A percentile compares a stretch with the other conserved stretches of the same genome.
Evolutionary conservation across 2,113 vertebrate genomes (phyloP).

Genomic region (Eurystomus gularis): DNA sequence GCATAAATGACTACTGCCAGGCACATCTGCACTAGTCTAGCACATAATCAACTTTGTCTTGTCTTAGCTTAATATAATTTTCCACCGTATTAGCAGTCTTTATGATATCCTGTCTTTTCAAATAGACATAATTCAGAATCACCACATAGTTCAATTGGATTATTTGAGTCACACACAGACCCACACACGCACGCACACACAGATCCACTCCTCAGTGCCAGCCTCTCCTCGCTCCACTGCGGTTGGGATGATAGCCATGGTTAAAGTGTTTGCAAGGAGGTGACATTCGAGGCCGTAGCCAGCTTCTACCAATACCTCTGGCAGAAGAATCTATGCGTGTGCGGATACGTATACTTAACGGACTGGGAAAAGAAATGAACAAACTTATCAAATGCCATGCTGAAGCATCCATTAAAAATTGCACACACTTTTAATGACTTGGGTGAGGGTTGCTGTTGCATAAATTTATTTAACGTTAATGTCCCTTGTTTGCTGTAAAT

Average conservation of each 20-base stretch:
- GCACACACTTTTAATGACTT: constrained; percentile 59
- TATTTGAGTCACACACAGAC: background rate
- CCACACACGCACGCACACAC: background rate
- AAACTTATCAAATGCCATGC: constrained; percentile 52
- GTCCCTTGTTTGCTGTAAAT: constrained; percentile 69
- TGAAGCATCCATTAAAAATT: constrained; percentile 52
- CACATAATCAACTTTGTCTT: constrained; percentile 68
- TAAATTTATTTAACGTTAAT: constrained; percentile 67
- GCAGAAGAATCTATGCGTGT: background rate
- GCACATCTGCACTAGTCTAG: constrained; percentile 44
- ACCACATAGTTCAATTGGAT: constrained; percentile 54
- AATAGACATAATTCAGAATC: constrained; percentile 56
- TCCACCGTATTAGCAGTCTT: constrained; percentile 68
- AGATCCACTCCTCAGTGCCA: background rate
- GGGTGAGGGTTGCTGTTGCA: constrained; percentile 64
- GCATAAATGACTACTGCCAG: constrained; percentile 30
- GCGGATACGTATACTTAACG: background rate
- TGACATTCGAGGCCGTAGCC: background rate
- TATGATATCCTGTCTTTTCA: constrained; percentile 64
- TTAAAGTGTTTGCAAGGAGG: background rate
- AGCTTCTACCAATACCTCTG: background rate
- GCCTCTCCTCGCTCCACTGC: background rate
- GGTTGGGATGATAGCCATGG: background rate
- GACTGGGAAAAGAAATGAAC: constrained; percentile 39
- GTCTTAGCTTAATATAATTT: constrained; percentile 72